phyloP scores from a whole-genome alignment of 1,140 invertebrate genomes.

The Harpegnathos saltator region DNA sequence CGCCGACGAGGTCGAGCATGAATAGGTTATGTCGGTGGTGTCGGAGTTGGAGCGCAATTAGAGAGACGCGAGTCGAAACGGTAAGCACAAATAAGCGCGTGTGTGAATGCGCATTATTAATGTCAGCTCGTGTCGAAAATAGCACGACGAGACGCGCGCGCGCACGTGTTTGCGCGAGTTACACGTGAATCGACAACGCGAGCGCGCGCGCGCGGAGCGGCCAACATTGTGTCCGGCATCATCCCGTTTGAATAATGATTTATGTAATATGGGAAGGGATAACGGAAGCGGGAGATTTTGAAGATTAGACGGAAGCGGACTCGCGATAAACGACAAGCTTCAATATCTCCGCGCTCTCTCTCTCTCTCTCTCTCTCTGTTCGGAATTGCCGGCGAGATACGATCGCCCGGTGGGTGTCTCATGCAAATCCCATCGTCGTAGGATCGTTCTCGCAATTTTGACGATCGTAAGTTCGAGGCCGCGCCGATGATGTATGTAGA shows the following conservation, averaged over 20 bases:
- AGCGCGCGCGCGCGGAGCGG: too few species aligned
- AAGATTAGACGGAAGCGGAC: conserved; percentile 54
- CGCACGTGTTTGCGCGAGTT: conserved; percentile 17
- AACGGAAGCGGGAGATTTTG: conserved; percentile 30
- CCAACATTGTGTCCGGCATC: conserved; percentile 12
- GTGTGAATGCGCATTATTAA: too few species aligned
- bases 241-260: conserved; percentile 61
- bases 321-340: conserved; percentile 61
- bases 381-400: conserved; percentile 45
- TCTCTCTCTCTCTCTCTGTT: not conserved
- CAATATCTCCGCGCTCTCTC: conserved; percentile 39
- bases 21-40: too few species aligned
- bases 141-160: too few species aligned
- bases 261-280: conserved; percentile 58
- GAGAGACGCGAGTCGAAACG: too few species aligned
- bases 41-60: too few species aligned
- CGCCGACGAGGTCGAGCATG: too few species aligned
- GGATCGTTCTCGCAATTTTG: conserved; percentile 60
- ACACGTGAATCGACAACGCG: conserved; percentile 36
- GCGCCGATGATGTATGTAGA: conserved; percentile 61
- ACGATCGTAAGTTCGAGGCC: conserved; percentile 51
- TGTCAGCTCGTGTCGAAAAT: too few species aligned
- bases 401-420: conserved; percentile 19
- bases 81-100: too few species aligned
- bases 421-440: conserved; percentile 58